Conservation (phyloP, 2,888 invertebrate species). For the Rhagonycha lutea region DNA sequence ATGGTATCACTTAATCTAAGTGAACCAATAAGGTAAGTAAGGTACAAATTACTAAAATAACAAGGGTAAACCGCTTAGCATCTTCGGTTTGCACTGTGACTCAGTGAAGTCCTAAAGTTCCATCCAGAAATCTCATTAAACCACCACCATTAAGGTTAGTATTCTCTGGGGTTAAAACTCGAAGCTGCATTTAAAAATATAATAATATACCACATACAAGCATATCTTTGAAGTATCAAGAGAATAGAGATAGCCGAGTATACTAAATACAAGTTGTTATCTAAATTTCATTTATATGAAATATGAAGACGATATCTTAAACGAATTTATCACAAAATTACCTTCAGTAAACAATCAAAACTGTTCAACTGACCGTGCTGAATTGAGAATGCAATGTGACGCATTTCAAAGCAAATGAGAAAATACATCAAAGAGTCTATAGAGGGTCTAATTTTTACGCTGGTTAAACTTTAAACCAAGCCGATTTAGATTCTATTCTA, state of each 20-base stretch:
- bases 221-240: background rate
- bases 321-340: background rate
- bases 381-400: slow-evolving; percentile 1
- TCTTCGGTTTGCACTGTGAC: too few species aligned
- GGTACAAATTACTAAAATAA: too few species aligned
- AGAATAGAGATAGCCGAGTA: background rate
- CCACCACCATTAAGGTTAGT: background rate
- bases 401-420: slow-evolving; percentile 7
- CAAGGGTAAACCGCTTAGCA: too few species aligned
- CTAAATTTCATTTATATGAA: background rate
- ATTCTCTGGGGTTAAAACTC: background rate
- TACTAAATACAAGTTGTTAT: background rate
- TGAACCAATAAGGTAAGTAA: too few species aligned
- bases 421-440: slow-evolving; percentile 18
- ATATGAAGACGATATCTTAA: background rate
- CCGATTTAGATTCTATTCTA: slow-evolving; percentile 13
- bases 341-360: slow-evolving; percentile 4
- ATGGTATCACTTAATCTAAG: too few species aligned
- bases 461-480: slow-evolving; percentile 3
- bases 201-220: background rate
- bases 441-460: slow-evolving; percentile 16
- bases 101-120: too few species aligned
- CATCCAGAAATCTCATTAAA: background rate
- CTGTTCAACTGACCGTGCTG: background rate
- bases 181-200: background rate